Evolutionary conservation across 2,113 vertebrate species (phyloP), one percentile per base, ranked within the genome.

Genomic region (Bagarius yarrelli): DNA sequence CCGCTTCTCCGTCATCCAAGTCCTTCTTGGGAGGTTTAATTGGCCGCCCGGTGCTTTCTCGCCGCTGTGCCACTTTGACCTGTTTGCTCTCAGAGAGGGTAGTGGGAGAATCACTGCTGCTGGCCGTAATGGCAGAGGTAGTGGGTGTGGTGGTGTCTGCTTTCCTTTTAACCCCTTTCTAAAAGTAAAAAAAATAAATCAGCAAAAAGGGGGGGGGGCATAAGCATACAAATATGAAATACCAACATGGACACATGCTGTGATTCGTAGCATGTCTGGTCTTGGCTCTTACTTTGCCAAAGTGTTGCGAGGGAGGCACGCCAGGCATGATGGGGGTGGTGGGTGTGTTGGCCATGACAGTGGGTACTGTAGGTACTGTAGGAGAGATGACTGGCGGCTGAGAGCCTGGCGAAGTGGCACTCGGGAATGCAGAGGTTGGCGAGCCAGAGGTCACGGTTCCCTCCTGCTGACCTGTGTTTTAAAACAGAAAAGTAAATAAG

Each of bases 131-230:
- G 30, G 93, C 93, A 0, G 95, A 93, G 0, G 95, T 95, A 19
- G 93, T 94, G 60, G 94, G 94, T 0, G 94, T 93, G 2, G 93
- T 91, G 0, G 93, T 92, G 86, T 94, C 93, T 0, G 93, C 94
- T 94, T 97, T 96, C 91, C 94, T 89, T 89, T 98, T 98, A 84
- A 94, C 91, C 14, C 93, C 93, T 88, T 95, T 96, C 89, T 95
- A 96, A 95, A 96, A 86, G 69, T 78, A 85, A 56, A 1, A 44
- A n/a, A n/a, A n/a, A n/a, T n/a, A n/a, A n/a, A n/a, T n/a, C n/a
- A n/a, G n/a, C n/a, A n/a, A n/a, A n/a, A n/a, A n/a, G n/a, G n/a
- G n/a, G n/a, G n/a, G n/a, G n/a, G 52, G 55, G 27, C 25, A 44
- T 32, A 44, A 4, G 19, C 1, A 70, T 23, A 84, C 25, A 63